Percentiles rank a stretch among this genome's conserved stretches.
These are phyloP conservation scores for Galerucella calmariensis DNA, from an alignment of 2,888 invertebrate species.

Conservation along the genomic window DNA sequence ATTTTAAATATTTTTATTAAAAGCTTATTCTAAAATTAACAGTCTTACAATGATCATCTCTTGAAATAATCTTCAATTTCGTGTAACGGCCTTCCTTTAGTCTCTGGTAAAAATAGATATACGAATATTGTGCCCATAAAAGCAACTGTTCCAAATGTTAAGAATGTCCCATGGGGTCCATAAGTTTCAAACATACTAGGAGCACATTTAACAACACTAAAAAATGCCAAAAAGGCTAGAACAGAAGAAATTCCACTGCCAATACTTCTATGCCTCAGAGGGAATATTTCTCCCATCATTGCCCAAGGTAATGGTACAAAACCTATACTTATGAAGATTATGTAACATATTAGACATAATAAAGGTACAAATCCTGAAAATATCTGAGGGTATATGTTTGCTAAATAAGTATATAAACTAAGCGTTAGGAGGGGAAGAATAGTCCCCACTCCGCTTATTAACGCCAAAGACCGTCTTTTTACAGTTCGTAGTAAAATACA, in stretches of 20 bases:
- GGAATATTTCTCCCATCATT: conserved; percentile 81
- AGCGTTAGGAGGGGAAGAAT: conserved; percentile 67
- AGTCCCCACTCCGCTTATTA: conserved; percentile 74
- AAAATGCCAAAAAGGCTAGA: conserved; percentile 73
- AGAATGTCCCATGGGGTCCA: conserved; percentile 73
- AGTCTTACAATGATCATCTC: conserved; percentile 1
- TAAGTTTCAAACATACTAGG: conserved; percentile 70
- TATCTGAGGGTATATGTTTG: conserved; percentile 42
- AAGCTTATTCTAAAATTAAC: not conserved
- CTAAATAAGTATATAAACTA: conserved; percentile 47
- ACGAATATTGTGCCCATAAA: conserved; percentile 70
- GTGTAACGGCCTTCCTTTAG: conserved; percentile 74
- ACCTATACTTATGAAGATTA: conserved; percentile 71
- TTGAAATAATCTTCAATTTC: conserved; percentile 74
- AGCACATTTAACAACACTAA: conserved; percentile 75
- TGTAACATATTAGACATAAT: conserved; percentile 69
- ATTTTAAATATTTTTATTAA: not conserved
- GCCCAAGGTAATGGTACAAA: conserved; percentile 73
- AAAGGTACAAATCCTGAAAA: conserved; percentile 57
- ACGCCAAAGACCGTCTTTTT: conserved; percentile 73
- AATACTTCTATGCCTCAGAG: conserved; percentile 65
- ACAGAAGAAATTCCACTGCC: conserved; percentile 76
- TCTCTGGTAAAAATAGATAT: conserved; percentile 75
- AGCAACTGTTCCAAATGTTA: conserved; percentile 71
- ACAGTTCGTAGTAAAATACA: conserved; percentile 72